A percentile compares a stretch with the other conserved stretches of the same genome.
Conservation (phyloP, 2,113 vertebrate species). For the Pygoscelis antarcticus region DNA sequence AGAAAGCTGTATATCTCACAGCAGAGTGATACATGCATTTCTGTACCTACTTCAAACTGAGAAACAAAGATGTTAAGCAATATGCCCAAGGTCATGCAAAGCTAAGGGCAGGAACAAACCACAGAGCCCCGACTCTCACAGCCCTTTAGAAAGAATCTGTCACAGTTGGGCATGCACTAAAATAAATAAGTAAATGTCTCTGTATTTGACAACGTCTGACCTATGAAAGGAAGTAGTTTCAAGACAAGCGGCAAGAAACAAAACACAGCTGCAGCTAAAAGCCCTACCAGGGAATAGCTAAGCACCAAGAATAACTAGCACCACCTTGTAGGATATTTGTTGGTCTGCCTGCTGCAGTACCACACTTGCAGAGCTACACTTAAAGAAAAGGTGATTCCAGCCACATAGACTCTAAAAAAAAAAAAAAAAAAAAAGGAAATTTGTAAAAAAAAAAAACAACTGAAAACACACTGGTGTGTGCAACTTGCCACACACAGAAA, state of each 20-base stretch:
- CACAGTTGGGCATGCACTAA: not conserved
- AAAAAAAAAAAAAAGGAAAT: not conserved
- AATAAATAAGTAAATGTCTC: constrained; percentile 43
- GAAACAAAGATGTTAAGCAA: constrained; percentile 48
- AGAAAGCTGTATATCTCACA: constrained; percentile 20
- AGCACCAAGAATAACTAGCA: not conserved
- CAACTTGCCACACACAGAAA: not conserved
- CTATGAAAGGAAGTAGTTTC: constrained; percentile 41
- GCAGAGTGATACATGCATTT: constrained; percentile 38
- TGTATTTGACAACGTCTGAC: constrained; percentile 37
- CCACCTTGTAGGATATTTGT: not conserved
- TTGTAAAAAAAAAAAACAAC: not conserved
- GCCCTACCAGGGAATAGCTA: not conserved
- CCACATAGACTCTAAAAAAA: not conserved
- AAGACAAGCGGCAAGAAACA: constrained; percentile 45
- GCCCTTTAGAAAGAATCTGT: constrained; percentile 2
- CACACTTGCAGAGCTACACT: not conserved
- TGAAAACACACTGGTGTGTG: not conserved
- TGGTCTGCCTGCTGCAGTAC: not conserved
- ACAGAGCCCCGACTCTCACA: not conserved
- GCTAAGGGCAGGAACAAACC: constrained; percentile 12
- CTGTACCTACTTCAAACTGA: constrained; percentile 42
- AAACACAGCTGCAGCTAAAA: constrained; percentile 33
- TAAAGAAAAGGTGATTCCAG: not conserved
- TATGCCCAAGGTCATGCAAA: constrained; percentile 49